Conservation (phyloP, 2,888 invertebrate species). For the Anthrax anthrax region DNA sequence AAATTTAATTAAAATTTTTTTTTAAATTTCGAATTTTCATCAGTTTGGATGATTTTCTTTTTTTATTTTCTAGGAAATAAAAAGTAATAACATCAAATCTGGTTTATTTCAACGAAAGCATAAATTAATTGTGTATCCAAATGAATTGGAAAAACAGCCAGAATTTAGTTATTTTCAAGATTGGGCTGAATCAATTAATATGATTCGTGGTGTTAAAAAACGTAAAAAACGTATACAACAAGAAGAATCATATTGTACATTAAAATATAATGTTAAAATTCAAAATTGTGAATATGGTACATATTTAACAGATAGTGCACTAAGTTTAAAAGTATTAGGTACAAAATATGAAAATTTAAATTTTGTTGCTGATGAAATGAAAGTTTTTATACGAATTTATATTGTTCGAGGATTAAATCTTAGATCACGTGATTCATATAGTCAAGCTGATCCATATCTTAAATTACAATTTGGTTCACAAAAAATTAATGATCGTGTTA, state of each 20-base stretch:
- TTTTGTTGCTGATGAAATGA: conserved; percentile 14
- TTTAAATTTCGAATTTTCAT: too few species aligned
- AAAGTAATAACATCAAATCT: background rate
- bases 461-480: conserved; percentile 52
- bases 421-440: conserved; percentile 51
- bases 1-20: too few species aligned
- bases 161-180: conserved; percentile 53
- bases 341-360: background rate
- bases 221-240: conserved; percentile 23
- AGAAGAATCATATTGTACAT: conserved; percentile 34
- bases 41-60: too few species aligned
- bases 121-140: conserved; percentile 39
- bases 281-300: background rate
- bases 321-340: background rate
- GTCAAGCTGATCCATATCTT: conserved; percentile 67
- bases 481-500: conserved; percentile 49
- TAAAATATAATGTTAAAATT: conserved; percentile 18
- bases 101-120: conserved; percentile 17
- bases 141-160: conserved; percentile 53
- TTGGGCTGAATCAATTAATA: conserved; percentile 45
- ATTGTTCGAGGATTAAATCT: conserved; percentile 57
- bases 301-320: background rate
- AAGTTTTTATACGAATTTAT: conserved; percentile 52
- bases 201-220: conserved; percentile 39
- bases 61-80: background rate